These are phyloP conservation scores for Heliocidaris tuberculata DNA, from an alignment of 35 echinoderm and acorn worm genomes.

Conservation along the genomic window DNA sequence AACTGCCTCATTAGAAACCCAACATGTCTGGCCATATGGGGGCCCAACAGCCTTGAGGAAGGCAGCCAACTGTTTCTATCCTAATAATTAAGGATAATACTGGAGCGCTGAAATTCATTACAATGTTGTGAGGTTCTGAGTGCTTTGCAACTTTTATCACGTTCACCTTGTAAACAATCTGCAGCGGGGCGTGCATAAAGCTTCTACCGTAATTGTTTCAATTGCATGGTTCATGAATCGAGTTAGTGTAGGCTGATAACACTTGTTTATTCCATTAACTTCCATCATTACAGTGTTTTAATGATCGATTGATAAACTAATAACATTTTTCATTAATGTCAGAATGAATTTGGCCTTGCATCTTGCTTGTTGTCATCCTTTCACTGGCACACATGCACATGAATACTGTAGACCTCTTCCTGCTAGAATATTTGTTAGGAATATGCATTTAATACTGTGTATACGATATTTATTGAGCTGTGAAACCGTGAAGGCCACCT, in stretches of 20 bases:
- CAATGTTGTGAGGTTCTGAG: neutral
- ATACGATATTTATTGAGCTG: neutral
- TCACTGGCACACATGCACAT: neutral
- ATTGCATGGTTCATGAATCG: neutral
- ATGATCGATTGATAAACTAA: neutral
- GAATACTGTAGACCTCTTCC: neutral
- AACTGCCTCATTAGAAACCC: neutral
- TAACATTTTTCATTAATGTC: neutral
- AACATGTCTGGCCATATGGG: neutral
- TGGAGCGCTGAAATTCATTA: neutral
- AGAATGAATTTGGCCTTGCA: too few species aligned
- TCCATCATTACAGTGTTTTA: neutral
- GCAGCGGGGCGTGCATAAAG: neutral
- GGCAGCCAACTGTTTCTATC: neutral
- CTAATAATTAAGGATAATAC: neutral
- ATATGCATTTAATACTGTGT: neutral
- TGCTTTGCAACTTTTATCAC: neutral
- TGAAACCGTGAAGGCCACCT: slow-evolving; percentile 22
- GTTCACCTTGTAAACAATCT: neutral
- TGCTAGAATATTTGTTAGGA: neutral
- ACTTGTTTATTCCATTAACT: neutral
- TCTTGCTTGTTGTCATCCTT: too few species aligned
- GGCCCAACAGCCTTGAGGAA: neutral
- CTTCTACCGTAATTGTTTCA: neutral
- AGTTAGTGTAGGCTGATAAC: neutral